A percentile compares a stretch with the other conserved stretches of the same genome.
These are phyloP conservation scores for Bombyx huttoni DNA, from an alignment of 2,888 invertebrate genomes.

Conservation along the genomic window DNA sequence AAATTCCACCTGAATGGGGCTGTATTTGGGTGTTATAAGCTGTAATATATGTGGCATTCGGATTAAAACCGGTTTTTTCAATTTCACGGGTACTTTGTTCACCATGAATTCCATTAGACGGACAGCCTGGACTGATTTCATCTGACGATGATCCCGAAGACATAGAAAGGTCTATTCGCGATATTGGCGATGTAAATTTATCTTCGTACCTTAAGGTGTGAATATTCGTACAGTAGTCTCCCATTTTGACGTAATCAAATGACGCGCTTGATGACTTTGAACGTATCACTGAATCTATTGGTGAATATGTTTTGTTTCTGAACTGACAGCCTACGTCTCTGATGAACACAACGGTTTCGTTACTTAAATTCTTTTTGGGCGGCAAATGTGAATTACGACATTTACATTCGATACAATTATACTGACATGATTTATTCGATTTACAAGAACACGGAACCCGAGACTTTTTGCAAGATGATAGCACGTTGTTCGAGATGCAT, in stretches of 20 bases:
- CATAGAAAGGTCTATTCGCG: slow-evolving; percentile 19
- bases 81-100: not conserved
- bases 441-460: slow-evolving; percentile 19
- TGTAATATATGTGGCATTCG: slow-evolving; percentile 24
- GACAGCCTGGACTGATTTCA: slow-evolving; percentile 29
- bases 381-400: slow-evolving; percentile 6
- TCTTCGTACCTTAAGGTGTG: slow-evolving; percentile 43
- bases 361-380: slow-evolving; percentile 15
- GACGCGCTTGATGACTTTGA: slow-evolving; percentile 33
- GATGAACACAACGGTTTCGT: slow-evolving; percentile 42
- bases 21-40: slow-evolving; percentile 17
- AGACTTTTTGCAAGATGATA: slow-evolving; percentile 20
- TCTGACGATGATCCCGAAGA: slow-evolving; percentile 30
- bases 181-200: slow-evolving; percentile 34
- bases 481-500: slow-evolving; percentile 13
- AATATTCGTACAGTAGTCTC: slow-evolving; percentile 25
- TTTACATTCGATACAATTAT: slow-evolving; percentile 22
- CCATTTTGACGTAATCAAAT: slow-evolving; percentile 26
- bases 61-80: slow-evolving; percentile 22
- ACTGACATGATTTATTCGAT: slow-evolving; percentile 51
- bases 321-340: slow-evolving; percentile 63
- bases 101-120: slow-evolving; percentile 21
- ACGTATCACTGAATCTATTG: slow-evolving; percentile 21
- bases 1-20: not conserved
- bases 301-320: slow-evolving; percentile 24